Base-by-base conservation (phyloP, 1,140 invertebrate species). In the Forficula auricularia region DNA sequence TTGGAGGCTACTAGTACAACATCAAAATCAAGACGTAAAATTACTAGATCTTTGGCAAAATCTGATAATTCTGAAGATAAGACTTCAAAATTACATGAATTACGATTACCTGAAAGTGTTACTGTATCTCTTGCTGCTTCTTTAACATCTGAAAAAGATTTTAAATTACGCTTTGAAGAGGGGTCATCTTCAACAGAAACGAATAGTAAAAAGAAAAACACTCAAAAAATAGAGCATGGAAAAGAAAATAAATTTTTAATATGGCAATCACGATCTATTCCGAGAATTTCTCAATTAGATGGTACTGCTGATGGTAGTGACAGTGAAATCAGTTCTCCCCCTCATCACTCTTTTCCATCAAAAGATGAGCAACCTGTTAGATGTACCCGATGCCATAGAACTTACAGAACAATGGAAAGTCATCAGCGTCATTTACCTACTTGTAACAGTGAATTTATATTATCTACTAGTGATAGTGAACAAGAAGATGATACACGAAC, bases 321-420 rank as follows among this genome's bases (percentile, higher is more conserved):
- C 49, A 58, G 45, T 48, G 66, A 52, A 53, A 63, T 60, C 33
- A 52, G 57, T 7, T 43, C 42, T 10, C 40, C 40, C n/a, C 16
- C 40, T 31, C 40, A 12, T 20, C 16, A 33, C 12, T 18, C 12
- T 15, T 34, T 13, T 18, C 13, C 9, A 12, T 20, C 15, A n/a
- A 27, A 38, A 7, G 51, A 58, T 15, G 77, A 79, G 49, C 74
- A 71, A 47, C 79, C 84, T 13, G 86, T 90, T 0, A 84, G 80
- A 51, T 92, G 89, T 61, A 72, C 78, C 47, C 71, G 79, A 40
- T 95, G 89, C 57, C 81, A 84, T 52, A 79, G 84, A 52, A 82
- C 84, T 2, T 95, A 94, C 57, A 70, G 88, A 53, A 92, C 85
- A 9, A 76, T 75, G 48, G 75, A 82, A 38, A 89, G 86, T 49